phyloP scores from a whole-genome alignment of 2,797 vertebrate species.

The Oreochromis mossambicus region DNA sequence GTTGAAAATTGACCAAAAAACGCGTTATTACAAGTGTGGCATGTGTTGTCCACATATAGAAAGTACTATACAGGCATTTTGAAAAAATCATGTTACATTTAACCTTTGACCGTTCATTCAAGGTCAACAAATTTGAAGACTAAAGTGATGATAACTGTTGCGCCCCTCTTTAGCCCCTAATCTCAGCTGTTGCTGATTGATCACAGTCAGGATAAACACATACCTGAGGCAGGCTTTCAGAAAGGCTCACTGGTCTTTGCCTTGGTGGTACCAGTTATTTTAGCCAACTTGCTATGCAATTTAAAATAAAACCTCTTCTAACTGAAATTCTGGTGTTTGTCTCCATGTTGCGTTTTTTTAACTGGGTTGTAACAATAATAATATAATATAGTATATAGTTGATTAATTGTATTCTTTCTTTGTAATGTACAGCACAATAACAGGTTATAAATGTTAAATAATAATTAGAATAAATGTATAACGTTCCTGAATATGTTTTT shows the following conservation, averaged over 20 bases:
- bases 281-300: neutral
- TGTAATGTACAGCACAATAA: neutral
- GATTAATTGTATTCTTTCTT: rapidly evolving
- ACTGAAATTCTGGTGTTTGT: neutral
- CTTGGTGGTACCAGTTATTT: neutral
- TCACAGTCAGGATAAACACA: neutral
- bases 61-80: neutral
- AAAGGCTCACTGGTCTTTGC: neutral
- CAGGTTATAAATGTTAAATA: neutral
- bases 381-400: neutral
- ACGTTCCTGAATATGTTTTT: neutral
- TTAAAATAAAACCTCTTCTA: neutral
- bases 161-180: neutral
- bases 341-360: neutral
- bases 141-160: neutral
- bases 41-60: neutral
- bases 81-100: neutral
- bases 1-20: neutral
- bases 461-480: neutral
- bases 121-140: neutral
- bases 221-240: neutral
- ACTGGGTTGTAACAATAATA: neutral
- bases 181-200: neutral
- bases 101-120: neutral
- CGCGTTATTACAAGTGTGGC: neutral